Base-by-base conservation (phyloP, 2,113 vertebrate species). In the Chloebia gouldiae region DNA sequence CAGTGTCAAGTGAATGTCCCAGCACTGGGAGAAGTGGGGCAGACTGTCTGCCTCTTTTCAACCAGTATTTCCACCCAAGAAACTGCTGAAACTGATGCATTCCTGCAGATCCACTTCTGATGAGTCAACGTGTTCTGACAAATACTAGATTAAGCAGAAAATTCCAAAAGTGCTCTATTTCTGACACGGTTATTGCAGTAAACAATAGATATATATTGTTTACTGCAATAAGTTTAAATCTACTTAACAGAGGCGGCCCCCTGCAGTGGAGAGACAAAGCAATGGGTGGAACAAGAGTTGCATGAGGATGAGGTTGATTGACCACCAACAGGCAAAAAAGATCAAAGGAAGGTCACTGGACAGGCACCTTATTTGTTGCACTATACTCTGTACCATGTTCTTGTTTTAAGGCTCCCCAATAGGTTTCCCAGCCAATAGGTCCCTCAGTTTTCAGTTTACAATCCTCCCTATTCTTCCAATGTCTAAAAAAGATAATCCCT, bases 71-170 rank as follows among this genome's bases (percentile, higher is more conserved):
- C 68, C 44, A 88, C 42, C 33, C 13, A 8, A 88, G 64, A 69
- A 88, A 80, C 50, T 59, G 86, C 76, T 90, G 84, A 81, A 84
- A 60, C 22, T 2, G 22, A 84, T 64, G n/a, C 39, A 44, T 86
- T 89, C 92, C 91, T 89, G 65, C 69, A 93, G 49, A 72, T 45
- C 80, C 60, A 49, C n/a, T 90, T 84, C 86, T 91, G 80, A 87
- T 24, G 4, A 89, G 25, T 23, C 83, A 81, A 75, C 57, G 5
- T 79, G 80, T 95, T 84, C 91, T 76, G 61, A 95, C 86, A 96
- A 95, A 92, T 53, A 84, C 37, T 40, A 71, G 56, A 86, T 89
- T 75, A 88, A 28, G 49, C n/a, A 61, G 37, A 89, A 84, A 95
- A 93, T 86, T 86, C 89, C 92, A 11, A 14, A 94, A 92, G 57